phyloP scores from a whole-genome alignment of 2,113 vertebrate species.

The Takifugu bimaculatus region DNA sequence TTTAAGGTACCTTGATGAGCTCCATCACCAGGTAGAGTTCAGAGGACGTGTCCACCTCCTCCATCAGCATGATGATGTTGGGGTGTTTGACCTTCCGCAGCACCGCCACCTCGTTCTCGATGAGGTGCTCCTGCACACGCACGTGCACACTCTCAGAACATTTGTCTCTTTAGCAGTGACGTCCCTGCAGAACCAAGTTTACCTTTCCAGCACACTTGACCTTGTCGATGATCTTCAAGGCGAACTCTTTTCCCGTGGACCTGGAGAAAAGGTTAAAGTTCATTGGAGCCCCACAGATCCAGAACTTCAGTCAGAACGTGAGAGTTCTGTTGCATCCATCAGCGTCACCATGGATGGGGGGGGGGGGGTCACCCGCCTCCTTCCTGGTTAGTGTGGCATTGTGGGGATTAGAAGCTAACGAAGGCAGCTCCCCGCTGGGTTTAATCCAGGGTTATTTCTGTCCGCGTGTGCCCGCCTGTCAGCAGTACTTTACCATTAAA shows the following conservation, averaged over 20 bases:
- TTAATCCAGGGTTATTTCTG: conserved; percentile 36
- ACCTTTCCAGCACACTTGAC: conserved; percentile 95
- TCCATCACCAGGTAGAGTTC: conserved; percentile 98
- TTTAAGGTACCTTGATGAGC: conserved; percentile 86
- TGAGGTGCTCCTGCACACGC: conserved; percentile 87
- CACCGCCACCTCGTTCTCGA: conserved; percentile 95
- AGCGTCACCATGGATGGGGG: too few relatives aligned
- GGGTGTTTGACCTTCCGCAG: conserved; percentile 93
- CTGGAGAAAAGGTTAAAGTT: conserved; percentile 66
- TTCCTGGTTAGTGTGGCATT: not conserved
- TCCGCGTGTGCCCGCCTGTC: conserved; percentile 17
- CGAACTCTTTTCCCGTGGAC: conserved; percentile 92
- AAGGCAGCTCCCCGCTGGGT: conserved; percentile 35
- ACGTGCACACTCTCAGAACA: not conserved
- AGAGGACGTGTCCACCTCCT: conserved; percentile 89
- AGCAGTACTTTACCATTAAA: conserved; percentile 18
- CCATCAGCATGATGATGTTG: conserved; percentile 96
- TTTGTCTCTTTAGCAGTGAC: too few relatives aligned
- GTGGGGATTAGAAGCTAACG: conserved; percentile 31
- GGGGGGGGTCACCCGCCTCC: not conserved
- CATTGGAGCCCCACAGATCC: conserved; percentile 1
- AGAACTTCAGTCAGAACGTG: too few relatives aligned
- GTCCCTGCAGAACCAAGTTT: too few relatives aligned
- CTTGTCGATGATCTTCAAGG: conserved; percentile 98
- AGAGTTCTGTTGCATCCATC: not conserved